A percentile compares a stretch with the other conserved stretches of the same genome.
Evolutionary conservation across 2,888 invertebrate genomes (phyloP).

Genomic region (Nomada fabriciana): DNA sequence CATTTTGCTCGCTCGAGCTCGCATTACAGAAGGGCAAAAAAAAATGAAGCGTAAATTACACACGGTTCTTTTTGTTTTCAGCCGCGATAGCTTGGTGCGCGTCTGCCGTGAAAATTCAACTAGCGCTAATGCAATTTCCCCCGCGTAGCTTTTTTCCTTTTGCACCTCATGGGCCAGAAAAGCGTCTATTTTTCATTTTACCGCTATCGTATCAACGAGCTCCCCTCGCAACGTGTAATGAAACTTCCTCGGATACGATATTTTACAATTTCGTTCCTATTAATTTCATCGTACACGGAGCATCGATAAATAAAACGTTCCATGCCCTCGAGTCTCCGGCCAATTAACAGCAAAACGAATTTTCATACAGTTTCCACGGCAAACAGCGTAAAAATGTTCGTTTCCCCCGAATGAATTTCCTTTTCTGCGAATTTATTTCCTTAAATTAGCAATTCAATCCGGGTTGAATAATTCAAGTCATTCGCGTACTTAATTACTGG

Average conservation of each 20-base stretch:
- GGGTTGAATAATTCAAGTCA: background rate
- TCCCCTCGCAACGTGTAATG: background rate
- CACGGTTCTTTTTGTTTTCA: conserved; percentile 6
- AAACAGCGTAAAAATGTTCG: background rate
- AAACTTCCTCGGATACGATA: background rate
- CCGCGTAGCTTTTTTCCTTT: conserved; percentile 22
- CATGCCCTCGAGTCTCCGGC: background rate
- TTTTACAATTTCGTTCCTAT: conserved; percentile 9
- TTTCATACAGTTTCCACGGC: background rate
- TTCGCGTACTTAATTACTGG: background rate
- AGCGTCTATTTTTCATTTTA: conserved; percentile 29
- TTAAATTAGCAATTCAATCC: background rate
- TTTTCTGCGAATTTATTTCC: conserved; percentile 4
- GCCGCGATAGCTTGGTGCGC: conserved; percentile 5
- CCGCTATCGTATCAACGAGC: conserved; percentile 41
- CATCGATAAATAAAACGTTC: background rate
- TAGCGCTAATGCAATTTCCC: conserved; percentile 46
- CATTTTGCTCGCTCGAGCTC: conserved; percentile 12
- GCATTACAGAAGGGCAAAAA: conserved; percentile 23
- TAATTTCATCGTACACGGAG: background rate
- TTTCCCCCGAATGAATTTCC: conserved; percentile 1
- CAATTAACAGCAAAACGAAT: background rate
- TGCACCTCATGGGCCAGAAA: conserved; percentile 19
- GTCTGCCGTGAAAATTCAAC: conserved; percentile 49
- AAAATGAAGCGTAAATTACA: conserved; percentile 1